A percentile compares a stretch with the other conserved stretches of the same genome.
These are phyloP conservation scores for Drosophila vallismaia DNA, from an alignment of 2,888 invertebrate genomes.

Conservation along the genomic window DNA sequence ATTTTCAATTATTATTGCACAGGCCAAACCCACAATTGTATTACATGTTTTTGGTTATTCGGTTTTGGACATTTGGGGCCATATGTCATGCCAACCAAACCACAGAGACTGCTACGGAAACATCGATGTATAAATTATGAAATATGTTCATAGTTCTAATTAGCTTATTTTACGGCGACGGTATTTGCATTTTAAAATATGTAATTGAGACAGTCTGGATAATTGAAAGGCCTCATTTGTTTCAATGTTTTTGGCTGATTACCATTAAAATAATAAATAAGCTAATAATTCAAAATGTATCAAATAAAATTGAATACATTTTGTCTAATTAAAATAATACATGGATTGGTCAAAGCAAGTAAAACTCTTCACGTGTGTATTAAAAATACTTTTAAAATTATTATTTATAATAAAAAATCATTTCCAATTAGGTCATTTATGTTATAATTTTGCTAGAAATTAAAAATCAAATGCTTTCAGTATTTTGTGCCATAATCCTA, in stretches of 20 bases:
- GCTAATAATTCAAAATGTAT: neutral
- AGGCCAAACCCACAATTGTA: neutral
- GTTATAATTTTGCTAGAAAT: too few species aligned
- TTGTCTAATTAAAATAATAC: neutral
- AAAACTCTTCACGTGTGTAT: too few species aligned
- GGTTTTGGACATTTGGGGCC: slow-evolving; percentile 4
- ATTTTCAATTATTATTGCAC: slow-evolving; percentile 4
- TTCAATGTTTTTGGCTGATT: neutral
- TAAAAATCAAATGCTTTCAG: too few species aligned
- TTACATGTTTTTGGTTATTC: slow-evolving; percentile 9
- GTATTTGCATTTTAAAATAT: slow-evolving; percentile 10
- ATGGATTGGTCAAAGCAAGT: neutral
- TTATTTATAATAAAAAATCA: too few species aligned
- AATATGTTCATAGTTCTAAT: slow-evolving; percentile 43
- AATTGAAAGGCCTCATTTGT: slow-evolving; percentile 42
- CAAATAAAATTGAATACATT: neutral
- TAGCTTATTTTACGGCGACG: slow-evolving; percentile 33
- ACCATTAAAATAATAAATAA: slow-evolving; percentile 17
- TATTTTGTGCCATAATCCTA: too few species aligned
- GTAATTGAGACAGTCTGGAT: slow-evolving; percentile 22
- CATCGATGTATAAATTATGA: slow-evolving; percentile 28
- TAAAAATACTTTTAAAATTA: too few species aligned
- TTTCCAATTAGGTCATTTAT: too few species aligned
- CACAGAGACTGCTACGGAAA: slow-evolving; percentile 37
- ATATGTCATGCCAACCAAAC: slow-evolving; percentile 10